Percentiles rank a stretch among this genome's conserved stretches.
These are phyloP conservation scores for Polydrusus pterygomalis DNA, from an alignment of 2,888 invertebrate species.

Conservation along the genomic window DNA sequence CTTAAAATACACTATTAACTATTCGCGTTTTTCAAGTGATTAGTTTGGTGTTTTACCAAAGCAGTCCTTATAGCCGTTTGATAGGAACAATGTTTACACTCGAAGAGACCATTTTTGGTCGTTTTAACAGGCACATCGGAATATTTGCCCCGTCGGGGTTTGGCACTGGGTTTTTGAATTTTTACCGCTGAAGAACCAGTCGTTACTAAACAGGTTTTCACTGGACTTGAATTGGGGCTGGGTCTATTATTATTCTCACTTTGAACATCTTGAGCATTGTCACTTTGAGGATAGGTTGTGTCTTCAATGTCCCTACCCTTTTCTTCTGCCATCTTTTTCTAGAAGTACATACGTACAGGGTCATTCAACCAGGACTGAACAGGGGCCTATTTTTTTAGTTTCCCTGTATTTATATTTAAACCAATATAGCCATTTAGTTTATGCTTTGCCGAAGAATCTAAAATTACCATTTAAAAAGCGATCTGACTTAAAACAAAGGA, in stretches of 20 bases:
- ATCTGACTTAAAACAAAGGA: no score
- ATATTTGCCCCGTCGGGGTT: conserved; percentile 18
- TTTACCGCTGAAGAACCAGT: background rate
- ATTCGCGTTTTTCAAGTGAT: conserved; percentile 21
- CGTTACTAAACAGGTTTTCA: background rate
- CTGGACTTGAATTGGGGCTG: no score
- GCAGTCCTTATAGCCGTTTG: conserved; percentile 26
- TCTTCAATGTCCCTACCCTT: background rate
- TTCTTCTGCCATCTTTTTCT: background rate
- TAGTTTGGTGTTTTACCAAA: conserved; percentile 19
- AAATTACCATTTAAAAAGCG: no score
- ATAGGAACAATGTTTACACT: conserved; percentile 28
- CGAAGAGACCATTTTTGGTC: conserved; percentile 18
- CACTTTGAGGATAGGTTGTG: background rate
- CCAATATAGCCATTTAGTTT: no score
- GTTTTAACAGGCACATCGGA: conserved; percentile 22
- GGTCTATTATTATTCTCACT: background rate
- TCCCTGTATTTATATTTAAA: no score
- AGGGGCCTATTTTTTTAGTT: no score
- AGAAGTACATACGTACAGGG: no score
- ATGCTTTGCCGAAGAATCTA: no score
- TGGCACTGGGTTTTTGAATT: background rate
- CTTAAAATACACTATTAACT: background rate
- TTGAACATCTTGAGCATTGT: background rate
- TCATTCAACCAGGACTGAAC: no score